A percentile compares a stretch with the other conserved stretches of the same genome.
Evolutionary conservation across 2,113 vertebrate genomes (phyloP).

Genomic region (Scartelaos histophorus): DNA sequence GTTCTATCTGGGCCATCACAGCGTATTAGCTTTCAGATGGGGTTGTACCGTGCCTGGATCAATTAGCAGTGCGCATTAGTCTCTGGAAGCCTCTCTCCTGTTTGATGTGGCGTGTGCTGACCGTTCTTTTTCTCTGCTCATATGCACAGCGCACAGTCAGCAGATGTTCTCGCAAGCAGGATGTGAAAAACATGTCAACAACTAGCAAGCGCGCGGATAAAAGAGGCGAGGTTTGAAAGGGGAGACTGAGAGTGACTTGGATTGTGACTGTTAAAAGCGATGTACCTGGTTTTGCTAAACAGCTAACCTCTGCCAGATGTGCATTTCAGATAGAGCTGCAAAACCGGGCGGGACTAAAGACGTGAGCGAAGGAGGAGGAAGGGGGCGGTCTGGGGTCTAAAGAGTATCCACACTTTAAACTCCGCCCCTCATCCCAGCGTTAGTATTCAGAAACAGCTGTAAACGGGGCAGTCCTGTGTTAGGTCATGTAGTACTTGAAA

Average conservation of each 20-base stretch:
- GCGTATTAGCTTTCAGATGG: constrained; percentile 14
- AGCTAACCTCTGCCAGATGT: no score
- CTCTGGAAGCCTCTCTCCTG: not conserved
- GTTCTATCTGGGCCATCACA: constrained; percentile 9
- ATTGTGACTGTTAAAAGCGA: not conserved
- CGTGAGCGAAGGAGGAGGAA: no score
- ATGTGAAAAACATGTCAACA: constrained; percentile 11
- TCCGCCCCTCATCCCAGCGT: no score
- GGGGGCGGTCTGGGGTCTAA: no score
- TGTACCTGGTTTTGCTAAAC: no score
- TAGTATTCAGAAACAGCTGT: no score
- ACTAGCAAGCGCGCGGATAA: no score
- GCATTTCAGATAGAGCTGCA: no score
- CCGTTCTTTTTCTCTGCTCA: not conserved
- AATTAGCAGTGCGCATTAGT: not conserved
- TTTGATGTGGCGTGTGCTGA: not conserved
- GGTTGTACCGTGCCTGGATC: constrained; percentile 1
- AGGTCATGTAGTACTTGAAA: no score
- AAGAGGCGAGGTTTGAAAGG: not conserved
- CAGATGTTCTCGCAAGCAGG: constrained; percentile 1
- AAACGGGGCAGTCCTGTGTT: no score
- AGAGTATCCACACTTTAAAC: no score
- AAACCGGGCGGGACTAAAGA: no score
- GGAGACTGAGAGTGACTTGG: not conserved
- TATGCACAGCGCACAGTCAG: not conserved